Percentiles rank a stretch among this genome's conserved stretches.
Conservation (phyloP, 2,888 invertebrate genomes). For the Cantharis nigra region DNA sequence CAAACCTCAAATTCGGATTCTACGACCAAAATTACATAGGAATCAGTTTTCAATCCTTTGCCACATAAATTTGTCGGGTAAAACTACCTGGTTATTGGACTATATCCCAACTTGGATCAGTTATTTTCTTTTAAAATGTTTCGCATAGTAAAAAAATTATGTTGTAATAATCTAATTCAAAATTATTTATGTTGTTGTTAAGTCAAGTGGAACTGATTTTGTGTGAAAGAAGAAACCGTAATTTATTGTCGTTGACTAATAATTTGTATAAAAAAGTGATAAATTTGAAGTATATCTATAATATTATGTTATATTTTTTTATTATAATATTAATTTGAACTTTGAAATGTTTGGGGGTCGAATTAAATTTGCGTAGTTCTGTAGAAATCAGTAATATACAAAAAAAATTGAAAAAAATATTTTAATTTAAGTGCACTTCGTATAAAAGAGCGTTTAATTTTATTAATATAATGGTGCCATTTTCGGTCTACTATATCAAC, state of each 20-base stretch:
- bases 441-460: not conserved
- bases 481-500: conserved; percentile 13
- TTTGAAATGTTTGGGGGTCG: not conserved
- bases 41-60: too few species aligned
- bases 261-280: not conserved
- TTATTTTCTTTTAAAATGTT: too few species aligned
- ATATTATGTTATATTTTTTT: not conserved
- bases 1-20: too few species aligned
- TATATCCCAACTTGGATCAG: too few species aligned
- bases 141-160: not conserved
- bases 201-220: not conserved
- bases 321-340: not conserved
- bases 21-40: too few species aligned
- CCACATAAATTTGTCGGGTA: too few species aligned
- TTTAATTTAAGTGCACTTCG: not conserved
- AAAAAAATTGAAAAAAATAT: not conserved
- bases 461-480: conserved; percentile 7
- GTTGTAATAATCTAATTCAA: not conserved
- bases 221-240: not conserved
- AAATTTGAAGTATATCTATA: not conserved
- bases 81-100: too few species aligned
- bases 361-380: not conserved
- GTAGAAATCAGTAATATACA: not conserved
- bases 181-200: not conserved
- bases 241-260: not conserved